A percentile compares a stretch with the other conserved stretches of the same genome.
Conservation (phyloP, 2,113 vertebrate species). For the Glaucidium brasilianum region DNA sequence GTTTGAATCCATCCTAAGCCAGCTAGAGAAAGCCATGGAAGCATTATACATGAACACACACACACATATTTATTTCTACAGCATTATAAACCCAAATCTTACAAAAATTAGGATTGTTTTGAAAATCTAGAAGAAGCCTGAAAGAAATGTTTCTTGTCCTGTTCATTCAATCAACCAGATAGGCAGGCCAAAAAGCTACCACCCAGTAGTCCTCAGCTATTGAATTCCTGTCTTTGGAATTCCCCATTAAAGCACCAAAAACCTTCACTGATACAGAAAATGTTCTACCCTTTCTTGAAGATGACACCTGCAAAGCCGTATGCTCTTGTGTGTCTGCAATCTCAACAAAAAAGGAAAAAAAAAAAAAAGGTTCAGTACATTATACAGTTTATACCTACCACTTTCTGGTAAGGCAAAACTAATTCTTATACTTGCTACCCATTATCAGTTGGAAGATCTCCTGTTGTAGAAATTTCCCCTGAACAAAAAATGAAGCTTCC, state of each 20-base stretch:
- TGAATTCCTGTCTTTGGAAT: neutral
- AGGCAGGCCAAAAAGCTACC: neutral
- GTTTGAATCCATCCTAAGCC: neutral
- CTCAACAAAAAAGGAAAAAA: neutral
- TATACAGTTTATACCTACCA: neutral
- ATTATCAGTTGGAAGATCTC: neutral
- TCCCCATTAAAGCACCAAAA: neutral
- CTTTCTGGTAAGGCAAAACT: neutral
- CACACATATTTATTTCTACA: neutral
- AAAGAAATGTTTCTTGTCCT: neutral
- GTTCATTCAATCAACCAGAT: neutral
- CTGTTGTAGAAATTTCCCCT: neutral
- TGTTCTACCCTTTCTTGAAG: neutral
- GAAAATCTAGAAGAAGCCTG: neutral
- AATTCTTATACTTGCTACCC: neutral
- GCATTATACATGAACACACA: neutral
- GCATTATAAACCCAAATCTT: neutral
- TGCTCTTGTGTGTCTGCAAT: neutral
- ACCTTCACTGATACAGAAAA: accelerated
- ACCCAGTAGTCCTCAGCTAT: neutral
- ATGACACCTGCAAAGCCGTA: neutral
- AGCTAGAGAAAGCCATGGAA: neutral
- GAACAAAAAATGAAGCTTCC: neutral
- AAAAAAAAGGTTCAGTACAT: too few relatives aligned
- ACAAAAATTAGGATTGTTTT: neutral